Percentiles rank a stretch among this genome's conserved stretches.
phyloP scores from a whole-genome alignment of 2,113 vertebrate species.

The Abramis brama region DNA sequence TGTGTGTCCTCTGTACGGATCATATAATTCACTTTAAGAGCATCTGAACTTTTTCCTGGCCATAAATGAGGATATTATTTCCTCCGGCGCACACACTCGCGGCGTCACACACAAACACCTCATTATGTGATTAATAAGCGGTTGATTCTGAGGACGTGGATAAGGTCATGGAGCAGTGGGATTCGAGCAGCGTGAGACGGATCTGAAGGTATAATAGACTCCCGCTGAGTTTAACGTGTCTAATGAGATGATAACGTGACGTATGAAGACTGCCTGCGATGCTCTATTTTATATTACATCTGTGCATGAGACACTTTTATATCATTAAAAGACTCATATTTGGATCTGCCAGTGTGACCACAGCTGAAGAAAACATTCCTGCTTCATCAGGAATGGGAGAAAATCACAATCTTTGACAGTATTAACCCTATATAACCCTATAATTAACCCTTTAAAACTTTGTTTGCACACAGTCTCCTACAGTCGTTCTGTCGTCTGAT shows the following conservation, averaged over 20 bases:
- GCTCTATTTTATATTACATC: background rate
- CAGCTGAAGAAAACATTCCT: too few species aligned
- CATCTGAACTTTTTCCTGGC: too few species aligned
- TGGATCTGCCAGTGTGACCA: background rate
- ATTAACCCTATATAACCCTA: too few species aligned
- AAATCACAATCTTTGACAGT: background rate
- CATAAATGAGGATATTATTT: background rate
- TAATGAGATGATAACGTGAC: constrained; percentile 32
- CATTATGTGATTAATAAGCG: constrained; percentile 37
- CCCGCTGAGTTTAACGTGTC: background rate
- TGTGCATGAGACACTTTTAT: background rate
- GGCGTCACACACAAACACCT: background rate
- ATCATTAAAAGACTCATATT: background rate
- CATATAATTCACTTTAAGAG: constrained; percentile 44
- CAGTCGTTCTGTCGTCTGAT: too few species aligned
- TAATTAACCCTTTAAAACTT: too few species aligned
- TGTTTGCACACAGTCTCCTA: too few species aligned
- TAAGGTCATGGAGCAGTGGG: constrained; percentile 13
- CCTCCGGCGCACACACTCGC: background rate
- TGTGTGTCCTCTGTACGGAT: background rate
- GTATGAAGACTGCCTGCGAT: background rate
- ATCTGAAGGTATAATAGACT: background rate
- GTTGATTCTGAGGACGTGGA: constrained; percentile 9
- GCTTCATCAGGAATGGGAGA: too few species aligned
- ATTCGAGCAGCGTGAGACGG: background rate